Conservation (phyloP, 2,797 vertebrate species). For the Vireo griseus region DNA sequence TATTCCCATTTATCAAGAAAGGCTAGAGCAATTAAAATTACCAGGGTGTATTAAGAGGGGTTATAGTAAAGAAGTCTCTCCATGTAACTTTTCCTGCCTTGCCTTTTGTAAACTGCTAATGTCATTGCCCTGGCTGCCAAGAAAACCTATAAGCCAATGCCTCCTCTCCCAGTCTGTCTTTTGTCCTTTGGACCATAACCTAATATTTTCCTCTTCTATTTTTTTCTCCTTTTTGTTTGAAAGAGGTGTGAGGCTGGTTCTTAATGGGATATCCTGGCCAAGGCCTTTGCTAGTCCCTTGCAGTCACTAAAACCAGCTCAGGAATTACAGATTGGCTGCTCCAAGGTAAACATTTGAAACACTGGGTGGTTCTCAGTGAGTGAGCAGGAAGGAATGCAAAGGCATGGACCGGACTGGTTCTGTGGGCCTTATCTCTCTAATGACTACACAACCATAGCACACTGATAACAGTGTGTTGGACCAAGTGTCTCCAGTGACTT, state of each 20-base stretch:
- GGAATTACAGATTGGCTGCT: background rate
- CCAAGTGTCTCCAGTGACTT: background rate
- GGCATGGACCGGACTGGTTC: background rate
- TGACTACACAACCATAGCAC: background rate
- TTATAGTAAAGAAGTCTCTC: background rate
- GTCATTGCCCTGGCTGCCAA: background rate
- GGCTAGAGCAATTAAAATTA: slow-evolving; percentile 16
- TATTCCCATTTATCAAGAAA: slow-evolving; percentile 29
- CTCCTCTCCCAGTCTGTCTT: background rate
- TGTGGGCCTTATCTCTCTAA: background rate
- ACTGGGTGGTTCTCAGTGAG: background rate
- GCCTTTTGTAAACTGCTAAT: background rate
- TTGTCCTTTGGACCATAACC: background rate
- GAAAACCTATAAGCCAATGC: background rate
- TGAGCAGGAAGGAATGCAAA: background rate
- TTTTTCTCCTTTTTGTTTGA: background rate
- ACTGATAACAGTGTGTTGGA: background rate
- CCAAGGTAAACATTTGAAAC: background rate
- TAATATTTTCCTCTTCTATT: background rate
- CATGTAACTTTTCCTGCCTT: background rate
- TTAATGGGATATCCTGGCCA: background rate
- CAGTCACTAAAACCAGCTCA: background rate
- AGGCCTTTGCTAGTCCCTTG: background rate
- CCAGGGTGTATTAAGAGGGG: background rate
- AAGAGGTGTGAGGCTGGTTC: background rate